phyloP scores from a whole-genome alignment of 1,140 invertebrate species.

The Zaprionus tsacasi region DNA sequence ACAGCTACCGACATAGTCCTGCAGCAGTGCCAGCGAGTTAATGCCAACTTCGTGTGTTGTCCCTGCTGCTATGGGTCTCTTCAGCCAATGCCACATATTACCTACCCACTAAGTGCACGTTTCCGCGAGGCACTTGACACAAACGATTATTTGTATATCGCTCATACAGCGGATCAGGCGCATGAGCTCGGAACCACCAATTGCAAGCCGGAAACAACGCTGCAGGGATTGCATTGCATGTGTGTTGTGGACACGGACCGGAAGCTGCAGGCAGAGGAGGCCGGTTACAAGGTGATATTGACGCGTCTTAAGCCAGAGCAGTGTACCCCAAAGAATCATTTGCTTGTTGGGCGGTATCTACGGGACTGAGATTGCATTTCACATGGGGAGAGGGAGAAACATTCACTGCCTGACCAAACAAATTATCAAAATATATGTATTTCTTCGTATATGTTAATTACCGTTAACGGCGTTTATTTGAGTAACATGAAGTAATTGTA shows the following conservation, averaged over 20 bases:
- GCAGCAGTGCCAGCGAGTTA: constrained; percentile 90
- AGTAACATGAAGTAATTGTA: constrained; percentile 59
- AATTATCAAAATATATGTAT: constrained; percentile 45
- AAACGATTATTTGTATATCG: constrained; percentile 91
- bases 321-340: constrained; percentile 97
- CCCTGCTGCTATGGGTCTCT: constrained; percentile 98
- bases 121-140: constrained; percentile 85
- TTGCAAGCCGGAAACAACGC: constrained; percentile 86
- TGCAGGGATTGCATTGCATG: constrained; percentile 93
- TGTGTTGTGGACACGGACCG: constrained; percentile 94
- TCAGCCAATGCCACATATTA: constrained; percentile 88
- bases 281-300: constrained; percentile 90
- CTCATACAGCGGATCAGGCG: constrained; percentile 96
- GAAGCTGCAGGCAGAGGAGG: constrained; percentile 89
- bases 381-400: constrained; percentile 4
- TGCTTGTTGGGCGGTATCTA: constrained; percentile 90
- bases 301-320: constrained; percentile 90
- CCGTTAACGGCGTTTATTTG: constrained; percentile 57
- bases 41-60: constrained; percentile 94
- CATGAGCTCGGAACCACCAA: constrained; percentile 88
- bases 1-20: constrained; percentile 97
- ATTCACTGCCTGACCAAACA: constrained; percentile 34
- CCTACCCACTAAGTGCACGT: constrained; percentile 89
- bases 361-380: constrained; percentile 47
- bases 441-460: constrained; percentile 40